phyloP scores from a whole-genome alignment of 2,888 invertebrate species.

The Andricus quercusramuli region DNA sequence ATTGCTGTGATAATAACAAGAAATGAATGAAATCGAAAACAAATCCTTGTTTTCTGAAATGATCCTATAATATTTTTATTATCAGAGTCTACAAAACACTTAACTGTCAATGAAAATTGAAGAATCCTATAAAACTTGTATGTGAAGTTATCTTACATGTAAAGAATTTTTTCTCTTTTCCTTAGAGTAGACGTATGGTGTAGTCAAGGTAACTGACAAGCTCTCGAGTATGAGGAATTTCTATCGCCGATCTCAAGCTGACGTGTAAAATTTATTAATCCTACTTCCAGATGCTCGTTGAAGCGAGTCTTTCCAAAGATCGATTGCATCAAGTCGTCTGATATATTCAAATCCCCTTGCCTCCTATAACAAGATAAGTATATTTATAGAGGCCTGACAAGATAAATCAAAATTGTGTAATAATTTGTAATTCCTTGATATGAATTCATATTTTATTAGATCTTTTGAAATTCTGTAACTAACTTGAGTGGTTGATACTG shows the following conservation, averaged over 20 bases:
- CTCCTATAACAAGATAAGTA: not conserved
- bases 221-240: not conserved
- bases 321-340: not conserved
- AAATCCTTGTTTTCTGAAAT: too few relatives aligned
- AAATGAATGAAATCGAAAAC: too few relatives aligned
- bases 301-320: conserved; percentile 1
- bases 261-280: conserved; percentile 1
- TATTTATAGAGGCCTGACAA: not conserved
- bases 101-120: not conserved
- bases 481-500: too few relatives aligned
- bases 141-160: not conserved
- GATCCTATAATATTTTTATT: too few relatives aligned
- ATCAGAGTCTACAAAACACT: too few relatives aligned
- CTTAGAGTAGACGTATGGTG: not conserved
- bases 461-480: too few relatives aligned
- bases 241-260: not conserved
- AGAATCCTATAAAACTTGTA: not conserved
- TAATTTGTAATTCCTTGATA: too few relatives aligned
- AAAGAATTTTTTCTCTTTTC: not conserved
- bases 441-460: not conserved
- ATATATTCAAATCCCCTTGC: not conserved
- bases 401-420: too few relatives aligned
- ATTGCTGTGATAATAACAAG: too few relatives aligned
- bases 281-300: conserved; percentile 2
- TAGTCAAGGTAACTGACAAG: not conserved